These are phyloP conservation scores for Hippocampus guttulatus DNA, from an alignment of 2,113 vertebrate species.

Conservation along the genomic window DNA sequence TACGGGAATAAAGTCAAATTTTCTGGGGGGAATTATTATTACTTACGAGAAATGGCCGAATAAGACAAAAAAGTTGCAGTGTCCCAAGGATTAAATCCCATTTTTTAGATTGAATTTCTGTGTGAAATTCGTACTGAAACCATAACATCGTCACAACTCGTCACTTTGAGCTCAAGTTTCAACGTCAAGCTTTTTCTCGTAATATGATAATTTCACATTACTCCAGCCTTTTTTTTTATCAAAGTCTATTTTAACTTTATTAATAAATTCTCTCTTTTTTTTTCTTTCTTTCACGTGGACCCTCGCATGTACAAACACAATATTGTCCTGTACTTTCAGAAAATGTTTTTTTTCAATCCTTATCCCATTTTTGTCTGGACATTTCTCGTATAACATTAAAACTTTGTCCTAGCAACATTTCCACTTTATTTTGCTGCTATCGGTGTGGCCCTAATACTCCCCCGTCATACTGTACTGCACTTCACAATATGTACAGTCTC, in stretches of 20 bases:
- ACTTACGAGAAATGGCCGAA: neutral
- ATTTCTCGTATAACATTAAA: neutral
- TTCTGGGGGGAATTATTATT: neutral
- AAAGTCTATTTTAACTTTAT: neutral
- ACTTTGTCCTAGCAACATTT: neutral
- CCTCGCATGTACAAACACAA: neutral
- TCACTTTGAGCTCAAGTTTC: neutral
- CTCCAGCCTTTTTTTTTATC: neutral
- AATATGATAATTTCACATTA: neutral
- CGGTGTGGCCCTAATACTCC: neutral
- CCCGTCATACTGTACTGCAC: neutral
- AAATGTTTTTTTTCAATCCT: too few relatives aligned
- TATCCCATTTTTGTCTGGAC: neutral
- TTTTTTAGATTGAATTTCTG: neutral
- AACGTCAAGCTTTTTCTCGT: neutral
- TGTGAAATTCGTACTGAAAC: neutral
- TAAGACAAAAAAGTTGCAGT: neutral
- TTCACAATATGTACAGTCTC: neutral
- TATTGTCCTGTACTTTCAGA: neutral
- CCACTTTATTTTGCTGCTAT: neutral
- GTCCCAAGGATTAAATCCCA: neutral
- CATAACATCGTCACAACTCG: neutral
- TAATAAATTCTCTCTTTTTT: neutral
- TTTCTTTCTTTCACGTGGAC: neutral
- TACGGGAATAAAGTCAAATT: neutral